Evolutionary conservation across 1,140 invertebrate genomes (phyloP).

Genomic region (Vanessa atalanta): DNA sequence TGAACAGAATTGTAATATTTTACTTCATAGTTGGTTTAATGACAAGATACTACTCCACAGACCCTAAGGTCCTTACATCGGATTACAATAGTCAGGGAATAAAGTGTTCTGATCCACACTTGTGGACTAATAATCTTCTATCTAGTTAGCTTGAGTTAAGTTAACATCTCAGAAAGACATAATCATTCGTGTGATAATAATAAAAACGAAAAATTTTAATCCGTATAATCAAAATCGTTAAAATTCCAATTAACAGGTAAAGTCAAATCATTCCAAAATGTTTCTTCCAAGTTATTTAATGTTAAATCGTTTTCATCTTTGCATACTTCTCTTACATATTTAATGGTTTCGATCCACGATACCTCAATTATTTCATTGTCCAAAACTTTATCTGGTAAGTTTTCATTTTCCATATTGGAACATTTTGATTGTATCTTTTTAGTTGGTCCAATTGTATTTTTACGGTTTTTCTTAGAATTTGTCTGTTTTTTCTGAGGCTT

Average conservation of each 20-base stretch:
- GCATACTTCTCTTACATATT: slow-evolving; percentile 52
- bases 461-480: background rate
- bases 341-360: slow-evolving; percentile 61
- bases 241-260: slow-evolving; percentile 45
- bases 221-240: slow-evolving; percentile 35
- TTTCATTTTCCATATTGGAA: slow-evolving; percentile 15
- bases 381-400: slow-evolving; percentile 13
- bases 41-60: too few relatives aligned
- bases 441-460: background rate
- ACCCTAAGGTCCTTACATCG: too few relatives aligned
- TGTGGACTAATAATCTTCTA: too few relatives aligned
- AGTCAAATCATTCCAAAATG: slow-evolving; percentile 56
- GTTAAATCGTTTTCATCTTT: slow-evolving; percentile 48
- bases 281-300: slow-evolving; percentile 38
- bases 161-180: too few relatives aligned
- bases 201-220: background rate
- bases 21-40: too few relatives aligned
- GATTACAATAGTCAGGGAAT: too few relatives aligned
- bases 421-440: background rate
- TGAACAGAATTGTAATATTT: too few relatives aligned
- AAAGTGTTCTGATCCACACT: too few relatives aligned
- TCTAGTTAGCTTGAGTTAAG: too few relatives aligned
- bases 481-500: background rate
- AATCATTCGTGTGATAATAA: too few relatives aligned
- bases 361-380: slow-evolving; percentile 43